These are phyloP conservation scores for Nycticebus coucang DNA, from an alignment of 2,113 vertebrate species.

Conservation along the genomic window DNA sequence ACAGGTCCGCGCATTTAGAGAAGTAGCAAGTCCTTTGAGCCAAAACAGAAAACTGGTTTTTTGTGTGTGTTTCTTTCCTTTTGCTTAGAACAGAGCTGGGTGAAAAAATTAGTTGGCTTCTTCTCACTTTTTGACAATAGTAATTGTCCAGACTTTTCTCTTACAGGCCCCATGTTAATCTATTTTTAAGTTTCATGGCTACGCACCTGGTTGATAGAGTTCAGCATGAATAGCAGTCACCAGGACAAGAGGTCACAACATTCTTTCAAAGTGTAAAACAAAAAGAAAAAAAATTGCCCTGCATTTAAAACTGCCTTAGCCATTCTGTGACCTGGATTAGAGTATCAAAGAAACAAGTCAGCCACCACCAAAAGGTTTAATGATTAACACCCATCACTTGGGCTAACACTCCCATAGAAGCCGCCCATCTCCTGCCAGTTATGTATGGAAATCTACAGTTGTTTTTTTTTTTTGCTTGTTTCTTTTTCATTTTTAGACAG, in stretches of 20 bases:
- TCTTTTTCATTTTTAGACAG: too few relatives aligned
- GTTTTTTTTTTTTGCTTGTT: too few relatives aligned
- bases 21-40: conserved; percentile 17
- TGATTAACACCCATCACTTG: conserved; percentile 84
- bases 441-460: conserved; percentile 62
- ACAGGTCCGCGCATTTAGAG: not conserved
- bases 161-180: not conserved
- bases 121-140: not conserved
- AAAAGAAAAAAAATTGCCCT: conserved; percentile 41
- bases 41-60: not conserved
- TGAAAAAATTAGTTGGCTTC: not conserved
- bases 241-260: conserved; percentile 84
- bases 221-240: conserved; percentile 68
- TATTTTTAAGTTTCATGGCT: conserved; percentile 23
- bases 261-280: conserved; percentile 75
- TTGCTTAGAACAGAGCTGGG: not conserved
- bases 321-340: conserved; percentile 82
- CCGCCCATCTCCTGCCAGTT: conserved; percentile 71
- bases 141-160: not conserved
- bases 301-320: conserved; percentile 80
- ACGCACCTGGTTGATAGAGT: conserved; percentile 85
- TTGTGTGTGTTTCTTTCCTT: not conserved
- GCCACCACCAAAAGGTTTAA: conserved; percentile 82
- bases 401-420: conserved; percentile 72
- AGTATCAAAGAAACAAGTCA: conserved; percentile 76